Base-by-base conservation (phyloP, 1,140 invertebrate genomes). In the Nautilus pompilius region DNA sequence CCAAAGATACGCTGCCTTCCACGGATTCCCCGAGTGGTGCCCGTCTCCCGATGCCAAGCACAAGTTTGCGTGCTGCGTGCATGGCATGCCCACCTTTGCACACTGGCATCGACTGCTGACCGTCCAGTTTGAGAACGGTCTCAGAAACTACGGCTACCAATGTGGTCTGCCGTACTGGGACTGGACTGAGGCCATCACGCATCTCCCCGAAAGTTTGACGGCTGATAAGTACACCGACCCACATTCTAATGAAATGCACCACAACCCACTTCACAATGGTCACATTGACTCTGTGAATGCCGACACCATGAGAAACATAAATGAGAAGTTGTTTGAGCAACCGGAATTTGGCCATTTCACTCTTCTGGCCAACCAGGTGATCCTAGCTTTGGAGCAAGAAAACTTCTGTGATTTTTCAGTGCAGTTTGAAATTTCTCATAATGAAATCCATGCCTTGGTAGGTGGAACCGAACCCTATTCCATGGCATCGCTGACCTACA, bases 11-110 rank as follows among this genome's bases (percentile, higher is more conserved):
- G 67, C 48, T 28, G 58, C 58, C 22, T 69, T 57, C 56, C 64
- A 63, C 33, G 60, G 64, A 17, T 33, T 51, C n/a, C 58, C 61
- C 41, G 49, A 58, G 30, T 62, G 54, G 58, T 69, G 61, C 17
- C 63, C 64, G 4, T 45, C 41, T 15, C 61, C 61, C 13, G 30
- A 66, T 13, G 58, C 41, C 20, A 32, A 30, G 0, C 20, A 65
- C n/a, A 53, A 60, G 29, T 60, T 53, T 26, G 36, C 67, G 0
- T 69, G 67, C 46, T 70, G 68, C 46, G 24, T 58, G 3, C 68
- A 70, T 45, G 68, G 68, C 28, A 70, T 70, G 68, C 57, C 68
- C 24, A 66, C 60, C n/a, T 70, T 70, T 56, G 65, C 68, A 13
- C 68, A 70, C 56, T 70, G 68, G 68, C 68, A 70, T 46, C 54